Conservation (phyloP, 2,113 vertebrate species). For the Spermophilus dauricus region DNA sequence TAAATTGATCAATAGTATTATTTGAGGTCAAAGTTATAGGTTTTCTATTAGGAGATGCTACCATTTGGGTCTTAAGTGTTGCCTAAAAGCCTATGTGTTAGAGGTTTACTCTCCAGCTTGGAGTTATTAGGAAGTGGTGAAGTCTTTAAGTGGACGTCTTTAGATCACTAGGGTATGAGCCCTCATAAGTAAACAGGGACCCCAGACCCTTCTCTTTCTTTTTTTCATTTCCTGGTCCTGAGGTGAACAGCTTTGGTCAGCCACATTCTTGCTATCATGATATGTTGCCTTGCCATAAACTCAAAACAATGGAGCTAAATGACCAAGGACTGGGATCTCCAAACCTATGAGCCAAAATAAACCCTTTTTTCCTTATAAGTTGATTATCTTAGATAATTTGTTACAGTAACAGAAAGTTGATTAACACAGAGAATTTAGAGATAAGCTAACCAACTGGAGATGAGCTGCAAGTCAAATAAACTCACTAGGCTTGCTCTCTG, state of each 20-base stretch:
- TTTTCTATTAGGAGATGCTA: background rate
- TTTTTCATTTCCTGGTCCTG: background rate
- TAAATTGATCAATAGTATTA: background rate
- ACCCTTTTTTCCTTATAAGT: background rate
- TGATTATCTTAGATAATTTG: background rate
- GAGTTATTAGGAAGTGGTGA: background rate
- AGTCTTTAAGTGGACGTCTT: background rate
- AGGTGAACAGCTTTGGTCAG: background rate
- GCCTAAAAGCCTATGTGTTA: background rate
- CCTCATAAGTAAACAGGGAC: background rate
- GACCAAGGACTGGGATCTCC: background rate
- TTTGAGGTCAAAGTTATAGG: background rate
- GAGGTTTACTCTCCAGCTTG: background rate
- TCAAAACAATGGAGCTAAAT: background rate
- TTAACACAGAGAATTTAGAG: background rate
- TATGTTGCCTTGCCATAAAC: background rate
- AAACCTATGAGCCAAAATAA: background rate
- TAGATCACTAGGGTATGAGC: too few species aligned
- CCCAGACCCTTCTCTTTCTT: background rate
- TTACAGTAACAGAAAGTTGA: background rate
- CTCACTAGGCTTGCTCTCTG: background rate
- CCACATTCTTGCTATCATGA: too few species aligned
- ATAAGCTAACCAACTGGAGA: background rate
- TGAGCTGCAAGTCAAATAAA: background rate
- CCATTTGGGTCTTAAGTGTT: background rate